Conservation (phyloP, 1,140 invertebrate genomes). For the Euura lappo region DNA sequence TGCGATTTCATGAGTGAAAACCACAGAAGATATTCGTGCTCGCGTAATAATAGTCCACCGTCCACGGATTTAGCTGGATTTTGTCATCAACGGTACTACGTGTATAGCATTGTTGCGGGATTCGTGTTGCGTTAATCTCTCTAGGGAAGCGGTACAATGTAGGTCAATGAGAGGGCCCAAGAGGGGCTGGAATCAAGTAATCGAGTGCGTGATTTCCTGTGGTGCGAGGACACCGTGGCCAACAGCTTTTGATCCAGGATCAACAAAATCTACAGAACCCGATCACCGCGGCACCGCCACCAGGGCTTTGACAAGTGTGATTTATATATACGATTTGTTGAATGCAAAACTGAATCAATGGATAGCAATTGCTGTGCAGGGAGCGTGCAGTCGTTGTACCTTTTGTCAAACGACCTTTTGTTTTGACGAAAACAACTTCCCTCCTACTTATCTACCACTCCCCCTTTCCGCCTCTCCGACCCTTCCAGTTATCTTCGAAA, state of each 20-base stretch:
- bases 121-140: constrained; percentile 1
- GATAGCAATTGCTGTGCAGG: neutral
- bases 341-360: constrained; percentile 1
- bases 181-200: neutral
- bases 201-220: neutral
- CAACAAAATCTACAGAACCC: neutral
- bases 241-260: neutral
- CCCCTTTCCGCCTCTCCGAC: too few relatives aligned
- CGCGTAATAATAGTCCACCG: too few relatives aligned
- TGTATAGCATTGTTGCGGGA: neutral
- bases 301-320: neutral
- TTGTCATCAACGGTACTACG: too few relatives aligned
- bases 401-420: too few relatives aligned
- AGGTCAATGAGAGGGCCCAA: neutral
- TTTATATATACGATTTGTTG: neutral
- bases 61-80: too few relatives aligned
- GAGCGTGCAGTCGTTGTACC: too few relatives aligned
- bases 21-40: too few relatives aligned
- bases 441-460: too few relatives aligned
- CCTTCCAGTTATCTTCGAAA: too few relatives aligned
- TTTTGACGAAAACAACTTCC: too few relatives aligned
- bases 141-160: neutral
- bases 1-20: too few relatives aligned
- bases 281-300: neutral
- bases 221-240: neutral